Conservation (phyloP, 2,888 invertebrate genomes). For the Neocrepidodera transversa region DNA sequence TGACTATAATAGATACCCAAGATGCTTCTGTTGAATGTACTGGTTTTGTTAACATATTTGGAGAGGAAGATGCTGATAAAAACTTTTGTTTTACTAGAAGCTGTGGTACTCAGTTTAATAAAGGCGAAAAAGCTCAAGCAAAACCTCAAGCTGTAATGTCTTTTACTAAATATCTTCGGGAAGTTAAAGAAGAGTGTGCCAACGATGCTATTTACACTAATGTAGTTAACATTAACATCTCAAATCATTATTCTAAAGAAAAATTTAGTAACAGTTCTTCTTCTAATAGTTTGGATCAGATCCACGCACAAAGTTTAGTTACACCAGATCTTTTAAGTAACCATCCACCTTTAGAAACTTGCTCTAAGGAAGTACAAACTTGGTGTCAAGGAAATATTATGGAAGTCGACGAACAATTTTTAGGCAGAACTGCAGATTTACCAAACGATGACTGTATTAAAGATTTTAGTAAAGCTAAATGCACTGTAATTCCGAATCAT, state of each 20-base stretch:
- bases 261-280: slow-evolving; percentile 60
- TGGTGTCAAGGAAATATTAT: slow-evolving; percentile 31
- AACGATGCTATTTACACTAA: slow-evolving; percentile 60
- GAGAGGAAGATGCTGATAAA: slow-evolving; percentile 49
- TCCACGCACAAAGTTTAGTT: slow-evolving; percentile 52
- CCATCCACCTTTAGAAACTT: slow-evolving; percentile 62
- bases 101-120: slow-evolving; percentile 56
- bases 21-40: slow-evolving; percentile 63
- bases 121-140: slow-evolving; percentile 42
- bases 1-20: slow-evolving; percentile 60
- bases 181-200: slow-evolving; percentile 40
- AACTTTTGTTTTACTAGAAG: slow-evolving; percentile 55
- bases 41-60: slow-evolving; percentile 47
- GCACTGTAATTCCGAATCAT: slow-evolving; percentile 28
- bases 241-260: slow-evolving; percentile 62
- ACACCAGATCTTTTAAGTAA: slow-evolving; percentile 68
- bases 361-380: slow-evolving; percentile 22
- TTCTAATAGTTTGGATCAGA: slow-evolving; percentile 63
- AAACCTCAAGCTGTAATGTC: slow-evolving; percentile 44
- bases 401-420: slow-evolving; percentile 29
- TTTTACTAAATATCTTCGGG: slow-evolving; percentile 57
- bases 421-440: slow-evolving; percentile 25
- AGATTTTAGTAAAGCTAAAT: slow-evolving; percentile 25
- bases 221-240: slow-evolving; percentile 68
- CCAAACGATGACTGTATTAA: slow-evolving; percentile 18